Evolutionary conservation across 2,113 vertebrate species (phyloP), one percentile per base, ranked within the genome.

Genomic region (Cichladusa arquata): DNA sequence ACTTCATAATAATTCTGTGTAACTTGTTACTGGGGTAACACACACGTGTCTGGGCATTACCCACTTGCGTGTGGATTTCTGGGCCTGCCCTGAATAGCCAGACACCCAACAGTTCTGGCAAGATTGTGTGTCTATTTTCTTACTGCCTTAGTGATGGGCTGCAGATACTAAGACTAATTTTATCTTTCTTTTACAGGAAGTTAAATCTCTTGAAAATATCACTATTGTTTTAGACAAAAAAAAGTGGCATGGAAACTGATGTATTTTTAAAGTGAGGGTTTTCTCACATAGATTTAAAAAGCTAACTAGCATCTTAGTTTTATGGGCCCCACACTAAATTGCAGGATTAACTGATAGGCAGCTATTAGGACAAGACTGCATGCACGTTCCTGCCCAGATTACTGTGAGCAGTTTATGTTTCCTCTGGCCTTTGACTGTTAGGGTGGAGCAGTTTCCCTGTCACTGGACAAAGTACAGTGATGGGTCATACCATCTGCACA

Each of bases 1-100:
- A 73, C 64, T 90, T 88, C 38, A 51, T 54, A 83, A 51, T 70
- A 88, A 86, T 78, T 78, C 71, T 62, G 17, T 90, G 51, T 81
- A 78, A 74, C 38, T 86, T 53, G 5, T 71, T 74, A 62, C 51
- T 77, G 36, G 18, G 26, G 20, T 45, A 70, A 50, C 14, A 13
- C 0, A 13, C 0, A 1, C 0, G 0, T 58, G 69, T 77, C 60
- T 78, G 58, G 67, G 50, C 67, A 80, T 80, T 54, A 54, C 11
- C 4, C 17, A 34, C 26, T 44, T 88, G 26, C 12, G 12, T 42
- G 18, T 50, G 33, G 14, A 53, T 65, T 92, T 76, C 34, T 86
- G 29, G 33, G 31, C n/a, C 44, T 92, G 34, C 17, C 28, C 2
- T 1, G 36, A 85, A 54, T 34, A 71, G 33, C 18, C 26, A 23